These are phyloP conservation scores for Heterocephalus glaber DNA, from an alignment of 2,113 vertebrate species.

Conservation along the genomic window DNA sequence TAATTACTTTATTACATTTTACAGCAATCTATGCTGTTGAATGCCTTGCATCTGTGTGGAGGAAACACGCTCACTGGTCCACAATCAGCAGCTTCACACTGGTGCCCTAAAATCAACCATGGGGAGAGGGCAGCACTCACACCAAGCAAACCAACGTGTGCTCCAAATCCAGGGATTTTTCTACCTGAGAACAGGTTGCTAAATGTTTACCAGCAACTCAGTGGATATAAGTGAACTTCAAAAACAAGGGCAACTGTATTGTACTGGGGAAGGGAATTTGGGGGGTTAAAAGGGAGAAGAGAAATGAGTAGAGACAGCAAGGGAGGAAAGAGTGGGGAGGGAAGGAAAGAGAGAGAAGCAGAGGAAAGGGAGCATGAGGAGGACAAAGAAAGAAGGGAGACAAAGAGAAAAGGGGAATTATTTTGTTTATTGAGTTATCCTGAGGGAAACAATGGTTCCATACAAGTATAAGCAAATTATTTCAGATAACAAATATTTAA, in stretches of 20 bases:
- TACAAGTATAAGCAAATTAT: background rate
- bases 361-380: too few relatives aligned
- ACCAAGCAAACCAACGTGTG: background rate
- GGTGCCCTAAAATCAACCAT: background rate
- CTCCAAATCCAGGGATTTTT: background rate
- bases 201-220: background rate
- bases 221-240: background rate
- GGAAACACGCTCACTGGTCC: background rate
- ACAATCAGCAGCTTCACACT: background rate
- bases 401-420: slow-evolving; percentile 5
- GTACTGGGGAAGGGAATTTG: background rate
- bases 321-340: rapidly evolving
- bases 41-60: background rate
- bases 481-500: background rate
- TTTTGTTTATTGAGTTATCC: background rate
- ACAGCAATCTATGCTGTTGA: background rate
- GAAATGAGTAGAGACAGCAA: background rate
- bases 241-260: background rate
- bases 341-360: too few relatives aligned
- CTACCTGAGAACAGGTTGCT: background rate
- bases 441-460: background rate
- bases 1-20: background rate
- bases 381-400: background rate
- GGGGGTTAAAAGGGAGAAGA: too few relatives aligned
- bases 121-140: background rate